phyloP scores from a whole-genome alignment of 2,113 vertebrate genomes.

The Gavialis gangeticus region DNA sequence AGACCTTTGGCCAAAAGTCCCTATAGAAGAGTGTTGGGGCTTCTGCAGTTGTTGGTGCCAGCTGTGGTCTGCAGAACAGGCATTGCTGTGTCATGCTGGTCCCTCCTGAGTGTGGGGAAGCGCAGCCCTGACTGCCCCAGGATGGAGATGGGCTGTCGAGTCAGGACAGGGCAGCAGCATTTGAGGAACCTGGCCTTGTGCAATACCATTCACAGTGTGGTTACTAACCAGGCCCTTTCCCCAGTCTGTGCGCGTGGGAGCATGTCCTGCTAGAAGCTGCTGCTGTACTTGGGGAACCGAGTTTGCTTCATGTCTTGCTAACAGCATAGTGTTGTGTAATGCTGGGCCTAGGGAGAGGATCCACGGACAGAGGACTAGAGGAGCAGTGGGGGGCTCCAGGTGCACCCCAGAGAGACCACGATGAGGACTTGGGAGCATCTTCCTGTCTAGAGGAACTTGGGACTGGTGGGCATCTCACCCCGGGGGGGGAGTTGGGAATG shows the following conservation, averaged over 20 bases:
- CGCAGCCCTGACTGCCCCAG: background rate
- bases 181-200: background rate
- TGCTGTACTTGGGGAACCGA: background rate
- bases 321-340: too few relatives aligned
- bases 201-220: background rate
- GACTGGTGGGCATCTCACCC: background rate
- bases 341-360: background rate
- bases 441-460: too few relatives aligned
- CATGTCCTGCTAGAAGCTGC: background rate
- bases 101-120: background rate
- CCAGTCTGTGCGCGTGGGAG: background rate
- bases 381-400: too few relatives aligned
- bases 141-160: background rate
- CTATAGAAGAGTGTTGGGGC: background rate
- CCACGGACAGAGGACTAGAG: background rate
- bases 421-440: background rate
- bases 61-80: background rate
- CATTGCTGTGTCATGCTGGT: background rate
- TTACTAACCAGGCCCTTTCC: background rate
- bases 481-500: background rate
- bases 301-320: too few relatives aligned
- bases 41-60: background rate
- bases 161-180: background rate
- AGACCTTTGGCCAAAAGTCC: background rate
- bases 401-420: background rate